Conservation (phyloP, 2,797 vertebrate genomes). For the Sebastes matsubarae region DNA sequence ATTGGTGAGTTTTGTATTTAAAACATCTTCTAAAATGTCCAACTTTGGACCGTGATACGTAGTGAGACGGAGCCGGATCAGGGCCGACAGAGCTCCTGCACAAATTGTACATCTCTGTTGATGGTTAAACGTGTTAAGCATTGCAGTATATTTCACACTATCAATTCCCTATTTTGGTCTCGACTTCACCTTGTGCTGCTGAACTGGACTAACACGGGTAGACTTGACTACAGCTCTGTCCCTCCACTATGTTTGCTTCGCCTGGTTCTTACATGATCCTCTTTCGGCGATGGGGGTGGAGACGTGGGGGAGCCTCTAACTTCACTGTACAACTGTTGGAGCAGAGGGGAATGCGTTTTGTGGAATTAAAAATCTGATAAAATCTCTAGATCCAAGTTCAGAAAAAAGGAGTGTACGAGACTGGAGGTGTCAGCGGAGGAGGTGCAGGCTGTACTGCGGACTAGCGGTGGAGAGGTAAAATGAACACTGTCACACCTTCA, state of each 20-base stretch:
- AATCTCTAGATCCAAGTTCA: constrained; percentile 25
- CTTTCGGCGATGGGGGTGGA: background rate
- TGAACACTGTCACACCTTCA: constrained; percentile 88
- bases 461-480: constrained; percentile 27
- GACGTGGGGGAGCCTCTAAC: background rate
- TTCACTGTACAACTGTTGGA: constrained; percentile 9
- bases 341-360: background rate
- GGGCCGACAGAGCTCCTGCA: background rate
- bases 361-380: constrained; percentile 23
- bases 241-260: background rate
- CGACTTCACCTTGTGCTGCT: background rate
- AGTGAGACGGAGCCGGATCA: background rate
- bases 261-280: background rate
- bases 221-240: background rate
- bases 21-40: background rate
- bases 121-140: background rate
- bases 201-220: background rate
- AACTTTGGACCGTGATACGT: background rate
- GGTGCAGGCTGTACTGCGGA: constrained; percentile 21
- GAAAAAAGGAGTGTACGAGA: constrained; percentile 19
- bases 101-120: background rate
- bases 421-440: constrained; percentile 23
- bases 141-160: background rate
- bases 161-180: background rate
- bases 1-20: background rate